Percentiles rank a stretch among this genome's conserved stretches.
Evolutionary conservation across 1,140 invertebrate species (phyloP).

Genomic region (Solenopsis fugax): DNA sequence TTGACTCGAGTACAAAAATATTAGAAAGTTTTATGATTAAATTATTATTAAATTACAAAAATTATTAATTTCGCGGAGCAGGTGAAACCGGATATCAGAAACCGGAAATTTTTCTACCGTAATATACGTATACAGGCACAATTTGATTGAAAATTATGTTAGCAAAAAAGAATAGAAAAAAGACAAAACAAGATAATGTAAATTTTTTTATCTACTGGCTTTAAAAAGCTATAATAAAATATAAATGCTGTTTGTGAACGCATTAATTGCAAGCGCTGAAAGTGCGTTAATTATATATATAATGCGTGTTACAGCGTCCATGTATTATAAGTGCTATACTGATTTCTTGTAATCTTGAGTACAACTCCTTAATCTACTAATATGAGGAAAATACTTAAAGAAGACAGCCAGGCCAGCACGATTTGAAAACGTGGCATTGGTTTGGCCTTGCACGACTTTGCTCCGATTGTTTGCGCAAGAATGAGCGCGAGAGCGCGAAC

Average conservation of each 20-base stretch:
- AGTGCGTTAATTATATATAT: constrained; percentile 11
- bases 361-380: neutral
- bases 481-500: constrained; percentile 18
- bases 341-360: constrained; percentile 11
- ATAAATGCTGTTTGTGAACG: neutral
- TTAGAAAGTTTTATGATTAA: neutral
- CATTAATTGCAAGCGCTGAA: neutral
- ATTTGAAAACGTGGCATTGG: constrained; percentile 52
- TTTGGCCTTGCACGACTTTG: constrained; percentile 52
- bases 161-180: neutral
- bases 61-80: too few relatives aligned
- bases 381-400: neutral
- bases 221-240: neutral
- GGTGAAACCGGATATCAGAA: neutral
- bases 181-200: neutral
- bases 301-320: neutral
- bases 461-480: constrained; percentile 43
- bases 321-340: neutral
- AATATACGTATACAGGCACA: neutral
- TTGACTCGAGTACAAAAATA: too few relatives aligned
- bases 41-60: too few relatives aligned
- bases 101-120: neutral
- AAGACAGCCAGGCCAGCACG: neutral
- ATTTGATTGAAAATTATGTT: neutral
- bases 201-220: neutral